Evolutionary conservation across 1,140 invertebrate genomes (phyloP), one percentile per base, ranked within the genome.

Genomic region (Ctenoplectra terminalis): DNA sequence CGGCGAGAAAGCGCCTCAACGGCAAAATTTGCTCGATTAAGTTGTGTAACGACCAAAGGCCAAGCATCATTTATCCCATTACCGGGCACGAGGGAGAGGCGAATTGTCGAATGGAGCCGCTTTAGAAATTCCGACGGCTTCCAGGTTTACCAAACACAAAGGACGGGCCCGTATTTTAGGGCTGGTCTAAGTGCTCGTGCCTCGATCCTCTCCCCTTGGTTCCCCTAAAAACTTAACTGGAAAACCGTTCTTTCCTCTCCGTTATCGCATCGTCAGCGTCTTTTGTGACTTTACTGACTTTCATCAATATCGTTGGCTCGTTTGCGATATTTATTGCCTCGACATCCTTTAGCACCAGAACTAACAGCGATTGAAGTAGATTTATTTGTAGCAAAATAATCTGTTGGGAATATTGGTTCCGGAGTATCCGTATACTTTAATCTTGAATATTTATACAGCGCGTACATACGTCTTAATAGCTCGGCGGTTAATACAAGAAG

Each of bases 121-220:
- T 85, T 85, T 86, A 84, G 82, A 84, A 84, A 81, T 81, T 81
- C 63, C 77, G 58, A 77, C 61, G 46, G 82, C 82, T 84, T 70
- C 77, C 64, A 86, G 73, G 71, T 76, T 83, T 66, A 26, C 61
- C 64, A 46, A 67, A 66, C 60, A 85, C 84, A 86, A 86, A 70
- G 73, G 77, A 37, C 37, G 20, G 34, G 11, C 37, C n/a, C 63
- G 69, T 82, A 76, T 75, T 82, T 70, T 50, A 52, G 69, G 54
- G 54, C 66, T 26, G 43, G 76, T 1, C 66, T 48, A 61, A 78
- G 76, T 61, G 66, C 54, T 71, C 66, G 29, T 77, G 63, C 15
- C 46, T 11, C 43, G 5, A 7, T 20, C 31, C 23, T 26, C 34
- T 31, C 7, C 15, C 26, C 5, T 20, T 7, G 2, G 4, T 5